These are phyloP conservation scores for Corythaixoides concolor DNA, from an alignment of 2,113 vertebrate species.

Conservation along the genomic window DNA sequence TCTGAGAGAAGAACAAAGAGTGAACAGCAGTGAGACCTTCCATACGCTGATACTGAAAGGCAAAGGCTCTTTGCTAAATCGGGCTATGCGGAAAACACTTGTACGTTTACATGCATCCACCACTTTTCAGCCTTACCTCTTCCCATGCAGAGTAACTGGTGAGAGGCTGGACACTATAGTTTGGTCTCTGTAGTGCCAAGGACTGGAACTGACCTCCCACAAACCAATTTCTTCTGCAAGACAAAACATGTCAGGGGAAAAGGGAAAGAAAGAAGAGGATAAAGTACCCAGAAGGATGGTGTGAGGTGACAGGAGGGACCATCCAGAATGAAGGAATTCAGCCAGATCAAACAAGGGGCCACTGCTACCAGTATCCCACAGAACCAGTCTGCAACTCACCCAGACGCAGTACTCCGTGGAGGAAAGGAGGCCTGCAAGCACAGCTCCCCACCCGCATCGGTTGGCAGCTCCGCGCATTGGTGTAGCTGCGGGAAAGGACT, in stretches of 20 bases:
- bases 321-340: background rate
- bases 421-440: background rate
- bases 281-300: background rate
- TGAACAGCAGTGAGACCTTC: background rate
- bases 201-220: background rate
- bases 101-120: background rate
- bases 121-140: background rate
- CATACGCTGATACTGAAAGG: background rate
- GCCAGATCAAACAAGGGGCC: background rate
- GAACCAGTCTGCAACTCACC: slow-evolving; percentile 14
- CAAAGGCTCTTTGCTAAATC: background rate
- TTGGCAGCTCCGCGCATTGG: background rate
- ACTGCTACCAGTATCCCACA: background rate
- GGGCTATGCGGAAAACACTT: background rate
- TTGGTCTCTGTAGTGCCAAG: background rate
- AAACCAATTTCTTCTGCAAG: background rate
- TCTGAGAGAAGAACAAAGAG: background rate
- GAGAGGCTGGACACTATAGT: background rate
- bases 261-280: background rate
- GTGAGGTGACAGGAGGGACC: background rate
- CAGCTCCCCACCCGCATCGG: background rate
- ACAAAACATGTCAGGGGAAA: background rate
- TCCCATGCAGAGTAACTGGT: background rate
- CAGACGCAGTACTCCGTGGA: background rate
- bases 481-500: background rate